Conservation (phyloP, 2,113 vertebrate genomes). For the Xenus cinereus region DNA sequence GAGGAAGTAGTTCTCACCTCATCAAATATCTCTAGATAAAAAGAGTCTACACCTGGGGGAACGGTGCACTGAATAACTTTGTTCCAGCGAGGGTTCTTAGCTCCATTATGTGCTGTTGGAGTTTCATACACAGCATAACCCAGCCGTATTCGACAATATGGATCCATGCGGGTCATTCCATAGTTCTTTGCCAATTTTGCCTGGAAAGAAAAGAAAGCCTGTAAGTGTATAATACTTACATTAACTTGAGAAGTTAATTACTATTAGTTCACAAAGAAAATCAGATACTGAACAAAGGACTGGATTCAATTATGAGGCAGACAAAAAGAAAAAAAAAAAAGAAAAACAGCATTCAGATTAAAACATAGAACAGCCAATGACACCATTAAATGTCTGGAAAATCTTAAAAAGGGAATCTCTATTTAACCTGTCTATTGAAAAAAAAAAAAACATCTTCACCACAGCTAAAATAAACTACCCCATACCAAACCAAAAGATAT, state of each 20-base stretch:
- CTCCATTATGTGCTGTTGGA: slow-evolving; percentile 95
- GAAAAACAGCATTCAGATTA: neutral
- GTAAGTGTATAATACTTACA: neutral
- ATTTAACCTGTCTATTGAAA: neutral
- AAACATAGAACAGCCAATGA: neutral
- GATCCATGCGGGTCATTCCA: slow-evolving; percentile 98
- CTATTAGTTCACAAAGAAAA: neutral
- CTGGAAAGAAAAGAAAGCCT: slow-evolving; percentile 62
- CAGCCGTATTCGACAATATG: slow-evolving; percentile 91
- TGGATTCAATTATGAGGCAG: neutral
- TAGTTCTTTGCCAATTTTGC: slow-evolving; percentile 98
- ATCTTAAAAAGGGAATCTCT: neutral
- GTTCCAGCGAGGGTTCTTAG: slow-evolving; percentile 98
- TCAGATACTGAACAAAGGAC: neutral
- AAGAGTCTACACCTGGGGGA: slow-evolving; percentile 93
- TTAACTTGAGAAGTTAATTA: neutral
- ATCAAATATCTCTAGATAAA: slow-evolving; percentile 98
- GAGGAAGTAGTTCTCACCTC: slow-evolving; percentile 79
- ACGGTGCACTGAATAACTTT: slow-evolving; percentile 97
- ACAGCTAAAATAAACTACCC: neutral
- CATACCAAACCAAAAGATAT: neutral
- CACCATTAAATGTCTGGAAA: neutral
- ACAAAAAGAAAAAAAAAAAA: neutral
- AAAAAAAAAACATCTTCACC: neutral
- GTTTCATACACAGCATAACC: slow-evolving; percentile 97